phyloP scores from a whole-genome alignment of 1,140 invertebrate genomes.

The Panagrolaimus sp. region DNA sequence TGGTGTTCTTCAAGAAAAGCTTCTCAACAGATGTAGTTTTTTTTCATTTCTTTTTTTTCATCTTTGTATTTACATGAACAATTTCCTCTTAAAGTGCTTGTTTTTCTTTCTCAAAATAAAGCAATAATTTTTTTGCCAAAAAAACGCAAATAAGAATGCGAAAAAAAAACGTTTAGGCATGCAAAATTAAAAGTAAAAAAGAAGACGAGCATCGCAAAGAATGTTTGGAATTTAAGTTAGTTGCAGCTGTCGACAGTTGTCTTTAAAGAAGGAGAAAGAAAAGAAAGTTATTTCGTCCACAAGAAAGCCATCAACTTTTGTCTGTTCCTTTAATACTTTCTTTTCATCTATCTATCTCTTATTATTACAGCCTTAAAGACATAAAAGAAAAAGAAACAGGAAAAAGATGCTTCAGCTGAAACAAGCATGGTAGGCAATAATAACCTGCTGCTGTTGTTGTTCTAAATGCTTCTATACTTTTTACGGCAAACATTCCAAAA shows the following conservation, averaged over 20 bases:
- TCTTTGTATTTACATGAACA: neutral
- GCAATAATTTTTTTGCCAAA: too few relatives aligned
- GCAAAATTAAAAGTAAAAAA: too few relatives aligned
- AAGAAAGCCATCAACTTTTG: neutral
- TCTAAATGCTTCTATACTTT: too few relatives aligned
- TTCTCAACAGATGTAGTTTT: conserved; percentile 8
- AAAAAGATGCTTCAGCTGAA: too few relatives aligned
- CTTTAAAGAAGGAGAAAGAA: neutral
- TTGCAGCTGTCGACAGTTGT: conserved; percentile 13
- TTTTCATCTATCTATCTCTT: neutral
- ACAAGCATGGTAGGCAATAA: too few relatives aligned
- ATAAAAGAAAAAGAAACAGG: too few relatives aligned
- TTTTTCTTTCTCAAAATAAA: too few relatives aligned
- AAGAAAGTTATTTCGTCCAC: conserved; percentile 2
- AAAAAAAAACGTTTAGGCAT: too few relatives aligned
- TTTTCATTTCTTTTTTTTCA: neutral
- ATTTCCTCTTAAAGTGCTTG: neutral
- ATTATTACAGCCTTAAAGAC: conserved; percentile 7
- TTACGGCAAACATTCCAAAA: too few relatives aligned
- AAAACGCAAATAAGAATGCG: too few relatives aligned
- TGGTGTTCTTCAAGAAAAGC: conserved; percentile 13
- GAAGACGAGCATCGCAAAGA: neutral
- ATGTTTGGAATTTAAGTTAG: conserved; percentile 7
- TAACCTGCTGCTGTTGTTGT: too few relatives aligned
- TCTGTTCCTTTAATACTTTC: too few relatives aligned